Base-by-base conservation (phyloP, 2,797 vertebrate species). In the Ambastaia sidthimunki region DNA sequence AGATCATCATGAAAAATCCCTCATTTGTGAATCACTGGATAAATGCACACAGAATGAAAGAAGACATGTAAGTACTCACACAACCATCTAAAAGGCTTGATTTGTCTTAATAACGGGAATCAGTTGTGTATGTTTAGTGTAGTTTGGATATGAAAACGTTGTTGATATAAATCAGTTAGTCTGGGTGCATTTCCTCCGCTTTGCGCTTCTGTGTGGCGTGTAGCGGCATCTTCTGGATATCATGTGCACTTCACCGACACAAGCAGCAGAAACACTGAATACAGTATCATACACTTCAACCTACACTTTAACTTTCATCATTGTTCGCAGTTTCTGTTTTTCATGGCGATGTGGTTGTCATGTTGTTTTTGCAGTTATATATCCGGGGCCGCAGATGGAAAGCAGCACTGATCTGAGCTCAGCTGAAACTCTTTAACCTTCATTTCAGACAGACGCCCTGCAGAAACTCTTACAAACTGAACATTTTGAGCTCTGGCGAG, bases 381-480 rank as follows among this genome's bases (percentile, higher is more conserved):
- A 31, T 71, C n/a, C 16, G 34, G 11, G n/a, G 15, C 10, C 5
- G 16, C 16, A 4, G 3, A 15, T 48, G 4, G 23, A 31, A 3
- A 25, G 2, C 6, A 1, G 6, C 23, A 0, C 25, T 65, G 28
- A 66, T 66, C 37, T 66, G 0, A 37, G 4, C 47, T 66, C 47
- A 75, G 59, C 59, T 74, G 72, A 50, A 52, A 74, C 44, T 65
- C 11, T 47, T 74, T 12, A 52, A 34, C 13, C 31, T 6, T n/a
- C 44, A 62, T 13, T 18, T 25, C 69, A n/a, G 7, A 4, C 19
- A 3, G 31, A 63, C n/a, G 18, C 16, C 16, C 11, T 50, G 57
- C 47, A 52, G 5, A 55, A 9, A 15, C 55, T 0, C 44, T 47
- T 44, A 60, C 71, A 28, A 25, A 25, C 23, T 25, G 1, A 76